phyloP scores from a whole-genome alignment of 2,113 vertebrate genomes.

The Cygnus buccinator region DNA sequence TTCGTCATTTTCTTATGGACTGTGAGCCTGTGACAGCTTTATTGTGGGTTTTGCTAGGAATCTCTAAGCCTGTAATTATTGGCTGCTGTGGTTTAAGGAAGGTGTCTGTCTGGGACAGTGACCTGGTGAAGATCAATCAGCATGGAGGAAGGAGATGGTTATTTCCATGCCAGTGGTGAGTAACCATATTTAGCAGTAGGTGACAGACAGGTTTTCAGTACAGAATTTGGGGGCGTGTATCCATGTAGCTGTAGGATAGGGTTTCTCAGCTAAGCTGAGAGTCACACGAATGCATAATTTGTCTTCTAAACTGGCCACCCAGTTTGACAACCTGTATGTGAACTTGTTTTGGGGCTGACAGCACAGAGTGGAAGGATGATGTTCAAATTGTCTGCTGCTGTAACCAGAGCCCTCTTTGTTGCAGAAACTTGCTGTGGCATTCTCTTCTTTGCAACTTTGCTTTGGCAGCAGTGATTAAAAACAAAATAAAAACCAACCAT shows the following conservation, averaged over 20 bases:
- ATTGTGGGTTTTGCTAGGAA: background rate
- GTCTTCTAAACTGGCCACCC: background rate
- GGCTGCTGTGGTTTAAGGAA: background rate
- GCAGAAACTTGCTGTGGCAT: background rate
- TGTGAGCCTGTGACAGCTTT: background rate
- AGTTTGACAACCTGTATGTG: background rate
- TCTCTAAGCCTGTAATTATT: accelerated
- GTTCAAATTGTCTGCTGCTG: background rate
- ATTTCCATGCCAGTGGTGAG: background rate
- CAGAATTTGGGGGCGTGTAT: background rate
- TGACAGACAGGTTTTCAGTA: accelerated
- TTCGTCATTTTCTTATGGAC: accelerated
- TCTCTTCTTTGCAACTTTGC: background rate
- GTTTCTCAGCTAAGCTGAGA: background rate
- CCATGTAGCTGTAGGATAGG: background rate
- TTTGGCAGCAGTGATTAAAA: background rate
- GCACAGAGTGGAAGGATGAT: accelerated
- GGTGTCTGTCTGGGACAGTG: background rate
- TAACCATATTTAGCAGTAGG: background rate
- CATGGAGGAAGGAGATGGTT: background rate
- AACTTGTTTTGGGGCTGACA: background rate
- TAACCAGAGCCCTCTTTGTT: background rate
- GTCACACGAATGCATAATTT: background rate
- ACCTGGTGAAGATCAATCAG: background rate
- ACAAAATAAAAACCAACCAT: too few species aligned